Evolutionary conservation across 2,797 vertebrate species (phyloP).

Genomic region (Lacerta viridis): DNA sequence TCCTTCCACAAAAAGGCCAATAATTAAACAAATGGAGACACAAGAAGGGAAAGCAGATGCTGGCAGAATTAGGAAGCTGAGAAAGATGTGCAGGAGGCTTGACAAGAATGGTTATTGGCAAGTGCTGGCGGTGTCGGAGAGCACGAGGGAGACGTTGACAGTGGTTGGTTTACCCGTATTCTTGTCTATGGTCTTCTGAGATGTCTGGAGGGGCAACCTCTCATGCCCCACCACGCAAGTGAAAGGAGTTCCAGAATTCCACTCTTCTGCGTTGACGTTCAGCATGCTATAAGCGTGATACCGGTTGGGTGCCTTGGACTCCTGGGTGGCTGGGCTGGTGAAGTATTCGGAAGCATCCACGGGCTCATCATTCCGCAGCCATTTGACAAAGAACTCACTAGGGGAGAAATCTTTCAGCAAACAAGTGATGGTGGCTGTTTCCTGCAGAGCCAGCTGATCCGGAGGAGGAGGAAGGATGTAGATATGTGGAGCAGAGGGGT

Average conservation of each 20-base stretch:
- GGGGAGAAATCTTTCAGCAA: slow-evolving; percentile 82
- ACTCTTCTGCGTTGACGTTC: slow-evolving; percentile 50
- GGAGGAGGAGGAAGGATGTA: slow-evolving; percentile 70
- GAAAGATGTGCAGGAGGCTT: neutral
- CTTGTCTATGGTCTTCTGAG: slow-evolving; percentile 77
- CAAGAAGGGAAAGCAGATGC: slow-evolving; percentile 8
- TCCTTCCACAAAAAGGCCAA: neutral
- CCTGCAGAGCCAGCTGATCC: slow-evolving; percentile 54
- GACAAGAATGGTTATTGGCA: slow-evolving; percentile 62
- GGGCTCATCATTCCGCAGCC: slow-evolving; percentile 62
- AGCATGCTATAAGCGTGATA: slow-evolving; percentile 68
- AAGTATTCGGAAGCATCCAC: rapidly evolving
- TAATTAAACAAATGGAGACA: slow-evolving; percentile 35
- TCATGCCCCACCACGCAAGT: slow-evolving; percentile 75
- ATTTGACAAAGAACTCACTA: slow-evolving; percentile 70
- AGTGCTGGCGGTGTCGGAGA: slow-evolving; percentile 66
- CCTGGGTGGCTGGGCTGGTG: neutral
- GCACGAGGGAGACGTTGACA: slow-evolving; percentile 75
- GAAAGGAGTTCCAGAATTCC: slow-evolving; percentile 62
- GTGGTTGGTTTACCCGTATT: slow-evolving; percentile 75
- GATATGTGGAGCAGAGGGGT: slow-evolving; percentile 66
- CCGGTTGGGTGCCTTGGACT: neutral
- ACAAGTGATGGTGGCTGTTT: slow-evolving; percentile 79
- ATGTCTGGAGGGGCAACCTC: slow-evolving; percentile 59
- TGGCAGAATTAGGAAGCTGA: neutral